phyloP scores from a whole-genome alignment of 1,140 invertebrate genomes.

The Procambarus virginalis region DNA sequence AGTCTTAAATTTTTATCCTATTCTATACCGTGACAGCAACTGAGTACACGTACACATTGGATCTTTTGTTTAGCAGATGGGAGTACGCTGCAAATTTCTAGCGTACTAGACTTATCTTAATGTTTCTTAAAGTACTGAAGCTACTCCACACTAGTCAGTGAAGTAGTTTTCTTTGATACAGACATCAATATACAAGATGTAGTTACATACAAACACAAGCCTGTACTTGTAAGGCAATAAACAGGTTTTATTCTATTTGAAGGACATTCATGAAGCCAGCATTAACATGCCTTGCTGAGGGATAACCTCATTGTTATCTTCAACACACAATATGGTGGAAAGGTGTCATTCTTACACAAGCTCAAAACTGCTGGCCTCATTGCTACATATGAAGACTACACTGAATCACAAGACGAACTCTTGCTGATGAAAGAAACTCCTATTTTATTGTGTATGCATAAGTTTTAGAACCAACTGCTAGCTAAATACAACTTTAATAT shows the following conservation, averaged over 20 bases:
- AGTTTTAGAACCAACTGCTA: slow-evolving; percentile 9
- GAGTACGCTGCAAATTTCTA: slow-evolving; percentile 12
- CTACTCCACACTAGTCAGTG: slow-evolving; percentile 7
- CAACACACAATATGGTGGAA: neutral
- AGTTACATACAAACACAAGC: slow-evolving; percentile 48
- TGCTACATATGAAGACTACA: slow-evolving; percentile 6
- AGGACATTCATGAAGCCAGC: neutral
- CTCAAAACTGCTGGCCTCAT: slow-evolving; percentile 1
- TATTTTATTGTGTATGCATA: neutral
- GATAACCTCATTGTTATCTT: neutral
- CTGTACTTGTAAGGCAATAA: slow-evolving; percentile 47
- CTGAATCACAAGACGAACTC: neutral
- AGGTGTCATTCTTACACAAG: neutral
- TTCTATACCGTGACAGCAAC: slow-evolving; percentile 43
- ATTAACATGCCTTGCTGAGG: neutral
- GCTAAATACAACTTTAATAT: neutral
- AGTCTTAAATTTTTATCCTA: slow-evolving; percentile 35
- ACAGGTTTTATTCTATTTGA: slow-evolving; percentile 21
- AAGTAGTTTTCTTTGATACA: slow-evolving; percentile 4
- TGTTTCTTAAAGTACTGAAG: slow-evolving; percentile 12
- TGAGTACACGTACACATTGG: slow-evolving; percentile 42
- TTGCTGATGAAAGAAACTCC: slow-evolving; percentile 4
- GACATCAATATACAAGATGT: slow-evolving; percentile 27
- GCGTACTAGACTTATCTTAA: slow-evolving; percentile 25
- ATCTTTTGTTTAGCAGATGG: slow-evolving; percentile 39